These are phyloP conservation scores for Phataginus tricuspis DNA, from an alignment of 2,797 vertebrate genomes.

Conservation along the genomic window DNA sequence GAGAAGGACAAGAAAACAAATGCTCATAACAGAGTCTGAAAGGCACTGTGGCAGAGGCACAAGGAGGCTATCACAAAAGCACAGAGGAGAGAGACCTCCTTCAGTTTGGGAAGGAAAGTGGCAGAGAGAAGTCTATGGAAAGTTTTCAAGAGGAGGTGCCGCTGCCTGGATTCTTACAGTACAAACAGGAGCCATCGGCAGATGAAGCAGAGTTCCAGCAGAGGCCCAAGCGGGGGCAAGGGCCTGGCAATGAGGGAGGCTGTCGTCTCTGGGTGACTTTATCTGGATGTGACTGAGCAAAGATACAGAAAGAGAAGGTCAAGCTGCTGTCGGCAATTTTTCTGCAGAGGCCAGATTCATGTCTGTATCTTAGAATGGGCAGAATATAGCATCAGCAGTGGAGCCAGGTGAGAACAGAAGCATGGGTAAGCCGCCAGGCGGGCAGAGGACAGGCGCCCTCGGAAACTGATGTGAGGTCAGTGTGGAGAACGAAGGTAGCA, in stretches of 20 bases:
- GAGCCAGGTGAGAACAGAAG: neutral
- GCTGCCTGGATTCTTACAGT: neutral
- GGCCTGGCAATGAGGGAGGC: neutral
- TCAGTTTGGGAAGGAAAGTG: neutral
- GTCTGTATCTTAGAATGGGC: neutral
- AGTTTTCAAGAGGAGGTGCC: neutral
- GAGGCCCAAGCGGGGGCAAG: neutral
- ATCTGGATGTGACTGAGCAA: neutral
- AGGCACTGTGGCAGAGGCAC: neutral
- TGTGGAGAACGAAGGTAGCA: neutral
- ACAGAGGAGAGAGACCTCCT: neutral
- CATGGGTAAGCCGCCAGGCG: rapidly evolving
- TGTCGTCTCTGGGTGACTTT: neutral
- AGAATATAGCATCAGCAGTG: neutral
- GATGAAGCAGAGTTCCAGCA: neutral
- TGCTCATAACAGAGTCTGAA: neutral
- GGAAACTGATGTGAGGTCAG: neutral
- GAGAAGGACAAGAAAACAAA: neutral
- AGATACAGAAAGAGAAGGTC: neutral
- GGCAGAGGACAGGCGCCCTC: neutral
- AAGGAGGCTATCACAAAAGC: neutral
- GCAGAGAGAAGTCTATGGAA: neutral
- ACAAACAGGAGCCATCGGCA: neutral
- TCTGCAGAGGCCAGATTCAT: neutral
- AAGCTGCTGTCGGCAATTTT: neutral